Percentiles rank a stretch among this genome's conserved stretches.
Evolutionary conservation across 1,140 invertebrate genomes (phyloP).

Genomic region (Drosophila nasuta): DNA sequence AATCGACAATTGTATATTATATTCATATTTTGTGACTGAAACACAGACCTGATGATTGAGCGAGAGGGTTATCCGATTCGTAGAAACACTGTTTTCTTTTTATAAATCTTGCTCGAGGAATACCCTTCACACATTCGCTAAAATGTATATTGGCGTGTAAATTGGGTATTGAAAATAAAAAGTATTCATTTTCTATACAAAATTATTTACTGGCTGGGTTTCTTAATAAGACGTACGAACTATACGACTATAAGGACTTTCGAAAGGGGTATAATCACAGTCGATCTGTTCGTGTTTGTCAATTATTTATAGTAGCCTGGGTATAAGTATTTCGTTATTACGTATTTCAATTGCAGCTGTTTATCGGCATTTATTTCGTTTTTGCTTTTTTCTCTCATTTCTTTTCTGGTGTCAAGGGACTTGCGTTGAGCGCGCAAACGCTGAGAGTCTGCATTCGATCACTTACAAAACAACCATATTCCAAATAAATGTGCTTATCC

Average conservation of each 20-base stretch:
- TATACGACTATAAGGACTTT: neutral
- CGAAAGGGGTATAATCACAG: conserved; percentile 2
- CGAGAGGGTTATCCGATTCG: too few species aligned
- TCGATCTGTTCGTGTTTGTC: neutral
- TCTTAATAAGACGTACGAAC: too few species aligned
- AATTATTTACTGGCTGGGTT: too few species aligned
- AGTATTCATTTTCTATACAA: too few species aligned
- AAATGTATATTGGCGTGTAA: too few species aligned
- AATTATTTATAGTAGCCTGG: neutral
- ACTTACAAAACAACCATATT: conserved; percentile 81
- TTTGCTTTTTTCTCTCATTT: conserved; percentile 11
- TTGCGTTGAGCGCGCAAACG: conserved; percentile 1
- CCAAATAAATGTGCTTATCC: conserved; percentile 61
- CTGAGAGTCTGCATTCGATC: conserved; percentile 14
- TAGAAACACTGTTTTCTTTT: too few species aligned
- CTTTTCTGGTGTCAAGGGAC: conserved; percentile 21
- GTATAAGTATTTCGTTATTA: neutral
- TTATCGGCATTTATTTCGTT: conserved; percentile 18
- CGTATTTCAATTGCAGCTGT: conserved; percentile 1
- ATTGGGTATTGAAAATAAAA: too few species aligned
- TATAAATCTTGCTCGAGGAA: too few species aligned
- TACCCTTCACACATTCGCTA: too few species aligned
- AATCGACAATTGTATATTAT: neutral
- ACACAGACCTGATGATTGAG: too few species aligned
- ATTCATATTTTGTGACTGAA: too few species aligned